These are phyloP conservation scores for Cynocephalus volans DNA, from an alignment of 2,113 vertebrate genomes.

Conservation along the genomic window DNA sequence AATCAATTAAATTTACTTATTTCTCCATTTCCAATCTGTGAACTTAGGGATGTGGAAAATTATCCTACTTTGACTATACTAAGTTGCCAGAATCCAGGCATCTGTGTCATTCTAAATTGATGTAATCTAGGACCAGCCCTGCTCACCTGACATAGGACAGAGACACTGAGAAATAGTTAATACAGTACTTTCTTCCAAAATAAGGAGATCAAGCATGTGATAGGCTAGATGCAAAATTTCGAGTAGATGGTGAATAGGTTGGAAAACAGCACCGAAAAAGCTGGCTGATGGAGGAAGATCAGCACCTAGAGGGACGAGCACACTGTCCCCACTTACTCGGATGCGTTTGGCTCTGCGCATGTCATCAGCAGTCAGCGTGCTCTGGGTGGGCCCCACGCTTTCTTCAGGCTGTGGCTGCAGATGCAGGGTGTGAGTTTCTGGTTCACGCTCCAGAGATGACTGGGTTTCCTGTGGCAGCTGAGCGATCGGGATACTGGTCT, in stretches of 20 bases:
- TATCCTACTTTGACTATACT: not conserved
- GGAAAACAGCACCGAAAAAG: not conserved
- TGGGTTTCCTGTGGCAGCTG: conserved; percentile 86
- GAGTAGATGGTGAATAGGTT: not conserved
- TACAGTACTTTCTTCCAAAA: not conserved
- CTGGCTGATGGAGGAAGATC: not conserved
- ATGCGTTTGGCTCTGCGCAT: conserved; percentile 97
- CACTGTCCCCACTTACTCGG: conserved; percentile 89
- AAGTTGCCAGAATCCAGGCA: conserved; percentile 7
- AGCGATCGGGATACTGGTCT: conserved; percentile 83
- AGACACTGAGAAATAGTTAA: conserved; percentile 13
- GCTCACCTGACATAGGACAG: not conserved
- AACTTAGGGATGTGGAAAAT: not conserved
- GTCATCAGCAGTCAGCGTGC: conserved; percentile 94
- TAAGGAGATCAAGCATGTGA: not conserved
- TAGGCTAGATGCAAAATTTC: not conserved
- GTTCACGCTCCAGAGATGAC: conserved; percentile 86
- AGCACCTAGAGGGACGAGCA: accelerated
- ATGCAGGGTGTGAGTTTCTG: conserved; percentile 85
- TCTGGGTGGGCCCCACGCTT: conserved; percentile 87
- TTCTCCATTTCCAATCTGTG: conserved; percentile 15
- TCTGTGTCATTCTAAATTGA: conserved; percentile 32
- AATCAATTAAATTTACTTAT: not conserved
- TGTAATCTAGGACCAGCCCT: conserved; percentile 56
- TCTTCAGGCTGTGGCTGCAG: conserved; percentile 90